Conservation (phyloP, 1,140 invertebrate genomes). For the Acyrthosiphon pisum region DNA sequence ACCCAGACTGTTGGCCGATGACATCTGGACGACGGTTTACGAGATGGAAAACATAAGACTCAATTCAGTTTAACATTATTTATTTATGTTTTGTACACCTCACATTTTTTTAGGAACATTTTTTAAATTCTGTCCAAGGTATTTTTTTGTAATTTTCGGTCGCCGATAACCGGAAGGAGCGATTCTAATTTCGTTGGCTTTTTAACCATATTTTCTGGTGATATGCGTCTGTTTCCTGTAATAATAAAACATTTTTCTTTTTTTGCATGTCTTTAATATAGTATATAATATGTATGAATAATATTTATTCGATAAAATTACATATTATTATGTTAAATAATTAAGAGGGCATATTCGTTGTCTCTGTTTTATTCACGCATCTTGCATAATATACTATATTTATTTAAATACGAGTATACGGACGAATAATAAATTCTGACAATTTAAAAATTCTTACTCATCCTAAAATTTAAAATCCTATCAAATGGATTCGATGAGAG, state of each 20-base stretch:
- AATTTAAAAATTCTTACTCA: background rate
- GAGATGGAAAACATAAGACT: conserved; percentile 37
- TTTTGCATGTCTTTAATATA: background rate
- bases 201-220: conserved; percentile 56
- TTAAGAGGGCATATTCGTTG: background rate
- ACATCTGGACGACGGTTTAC: conserved; percentile 67
- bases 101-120: background rate
- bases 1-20: conserved; percentile 73
- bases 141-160: conserved; percentile 59
- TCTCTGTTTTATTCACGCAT: background rate
- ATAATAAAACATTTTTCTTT: conserved; percentile 14
- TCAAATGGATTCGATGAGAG: too few species aligned
- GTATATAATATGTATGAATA: background rate
- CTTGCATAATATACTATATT: background rate
- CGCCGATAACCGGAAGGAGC: conserved; percentile 59
- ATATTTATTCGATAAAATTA: background rate
- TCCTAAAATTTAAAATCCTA: too few species aligned
- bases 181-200: conserved; percentile 60
- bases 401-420: background rate
- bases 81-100: background rate
- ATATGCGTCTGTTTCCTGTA: conserved; percentile 31
- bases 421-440: background rate
- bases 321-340: background rate
- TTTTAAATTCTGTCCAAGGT: conserved; percentile 60
- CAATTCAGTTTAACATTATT: background rate